Base-by-base conservation (phyloP, 2,888 invertebrate species). In the Chirona hameri region DNA sequence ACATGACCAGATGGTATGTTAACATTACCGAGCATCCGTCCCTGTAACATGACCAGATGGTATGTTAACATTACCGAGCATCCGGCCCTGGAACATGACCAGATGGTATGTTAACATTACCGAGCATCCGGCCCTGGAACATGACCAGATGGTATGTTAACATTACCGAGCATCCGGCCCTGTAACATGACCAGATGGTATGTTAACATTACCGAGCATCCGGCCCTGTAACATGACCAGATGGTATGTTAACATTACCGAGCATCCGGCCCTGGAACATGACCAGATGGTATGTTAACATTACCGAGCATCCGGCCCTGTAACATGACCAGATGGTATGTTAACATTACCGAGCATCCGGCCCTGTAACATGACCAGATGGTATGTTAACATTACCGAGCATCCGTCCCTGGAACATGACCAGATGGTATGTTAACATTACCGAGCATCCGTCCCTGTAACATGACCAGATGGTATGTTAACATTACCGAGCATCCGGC, bases 221-320 rank as follows among this genome's bases (percentile, higher is more conserved):
- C 0, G 99, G 99, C 0, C 97, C 97, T 83, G 84, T 21, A 52
- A 18, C 52, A 52, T 0, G 21, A 29, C 0, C 12, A 29, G 69
- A 10, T 3, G 69, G 69, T 9, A 12, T 12, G 39, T 7, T 39
- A 39, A 39, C 2, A 39, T 39, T 99, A 99, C 52, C 95, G 95
- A 0, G 96, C 94, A 88, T 99, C 99, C 0, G 99, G 99, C 0
- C 97, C 97, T 83, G 84, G 12, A 52, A 18, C 52, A 52, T 0
- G 21, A 29, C 0, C 12, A 29, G 69, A 10, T 3, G 69, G 69
- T 9, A 12, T 12, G 39, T 7, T 39, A 39, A 39, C 2, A 39
- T 39, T 99, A 99, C 52, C 95, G 95, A 0, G 96, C 94, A 88
- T 99, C 99, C 0, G 99, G 99, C 0, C 97, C 97, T 83, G 84